Evolutionary conservation across 2,888 invertebrate genomes (phyloP), one percentile per base, ranked within the genome.

Genomic region (Leucoptera coffeella): DNA sequence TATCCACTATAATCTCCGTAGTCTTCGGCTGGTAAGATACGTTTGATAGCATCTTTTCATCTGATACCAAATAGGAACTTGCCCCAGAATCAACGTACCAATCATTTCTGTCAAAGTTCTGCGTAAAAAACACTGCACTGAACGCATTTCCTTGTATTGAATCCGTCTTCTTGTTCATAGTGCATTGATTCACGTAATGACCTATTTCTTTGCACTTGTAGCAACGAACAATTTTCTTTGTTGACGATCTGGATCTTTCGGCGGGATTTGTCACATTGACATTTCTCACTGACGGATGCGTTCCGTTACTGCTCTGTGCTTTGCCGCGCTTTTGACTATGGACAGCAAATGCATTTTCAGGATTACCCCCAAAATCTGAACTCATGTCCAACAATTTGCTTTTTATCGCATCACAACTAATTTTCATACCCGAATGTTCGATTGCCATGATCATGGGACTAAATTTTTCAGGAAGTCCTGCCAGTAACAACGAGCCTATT

Each of bases 41-140:
- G 15, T 32, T 32, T 20, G 4, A 29, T 2, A 32, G 5, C 28
- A 25, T 27, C 11, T 23, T n/a, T 28, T 33, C 22, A 17, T 29
- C 30, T 3, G 35, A 17, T 4, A 31, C 33, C 21, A 38, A 27
- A 19, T 38, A 36, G 2, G 23, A 24, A 25, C 37, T 37, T 4
- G 33, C 34, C 1, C 33, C 33, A 2, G 26, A 29, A 15, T 37
- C 34, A 1, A 35, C 11, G 21, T 37, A 37, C 30, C 32, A 37
- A 2, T 35, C 30, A 7, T 17, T 14, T 23, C 27, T 33, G 4
- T 9, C 25, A 7, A 29, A 37, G 3, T 22, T 22, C 5, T 32
- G 30, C 26, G 8, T 35, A 7, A 37, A 22, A 15, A 37, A 37
- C 4, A 34, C 34, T 2, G 30, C 34, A 23, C 19, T 29, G 25